Conservation (phyloP, 2,113 vertebrate species). For the Motacilla alba region DNA sequence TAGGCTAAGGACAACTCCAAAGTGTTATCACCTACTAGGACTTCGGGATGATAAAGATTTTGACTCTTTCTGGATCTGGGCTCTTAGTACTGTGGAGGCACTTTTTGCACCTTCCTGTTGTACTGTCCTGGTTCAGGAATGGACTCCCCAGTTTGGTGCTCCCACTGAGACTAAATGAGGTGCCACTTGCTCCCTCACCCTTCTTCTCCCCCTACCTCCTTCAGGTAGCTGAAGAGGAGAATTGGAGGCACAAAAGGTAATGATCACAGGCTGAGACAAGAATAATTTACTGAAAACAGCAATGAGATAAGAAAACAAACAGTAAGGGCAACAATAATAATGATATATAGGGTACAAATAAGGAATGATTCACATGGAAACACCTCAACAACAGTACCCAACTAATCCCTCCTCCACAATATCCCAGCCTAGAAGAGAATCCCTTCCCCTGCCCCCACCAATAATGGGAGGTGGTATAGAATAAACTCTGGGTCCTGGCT, state of each 20-base stretch:
- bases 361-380: neutral
- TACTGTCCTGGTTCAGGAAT: neutral
- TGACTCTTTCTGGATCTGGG: neutral
- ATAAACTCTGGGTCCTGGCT: neutral
- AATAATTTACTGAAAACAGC: neutral
- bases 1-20: neutral
- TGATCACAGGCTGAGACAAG: neutral
- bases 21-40: neutral
- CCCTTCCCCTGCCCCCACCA: neutral
- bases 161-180: neutral
- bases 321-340: neutral
- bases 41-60: neutral
- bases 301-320: neutral
- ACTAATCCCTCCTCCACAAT: neutral
- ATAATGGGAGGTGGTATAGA: neutral
- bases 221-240: neutral
- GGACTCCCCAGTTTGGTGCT: neutral
- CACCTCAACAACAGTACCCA: accelerated
- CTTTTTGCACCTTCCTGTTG: neutral
- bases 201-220: neutral
- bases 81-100: neutral
- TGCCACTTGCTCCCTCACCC: neutral
- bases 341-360: neutral
- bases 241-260: neutral
- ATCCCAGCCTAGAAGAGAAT: neutral